These are phyloP conservation scores for Drosophila tropicalis DNA, from an alignment of 1,140 invertebrate genomes.

Conservation along the genomic window DNA sequence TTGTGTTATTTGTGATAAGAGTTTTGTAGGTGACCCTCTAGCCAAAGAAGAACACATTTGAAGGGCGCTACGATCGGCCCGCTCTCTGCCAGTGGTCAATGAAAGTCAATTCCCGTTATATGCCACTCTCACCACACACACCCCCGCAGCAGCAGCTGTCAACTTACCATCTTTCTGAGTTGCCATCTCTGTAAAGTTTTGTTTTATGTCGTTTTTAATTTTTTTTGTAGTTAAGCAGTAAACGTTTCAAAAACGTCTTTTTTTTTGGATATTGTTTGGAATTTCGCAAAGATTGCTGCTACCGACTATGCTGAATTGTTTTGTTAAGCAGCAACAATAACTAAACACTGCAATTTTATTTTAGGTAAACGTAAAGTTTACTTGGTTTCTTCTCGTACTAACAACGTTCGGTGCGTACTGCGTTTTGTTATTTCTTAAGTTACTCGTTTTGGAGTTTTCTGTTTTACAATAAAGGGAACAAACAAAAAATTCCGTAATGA, in stretches of 20 bases:
- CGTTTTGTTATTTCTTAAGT: conserved; percentile 12
- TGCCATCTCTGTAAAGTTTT: conserved; percentile 31
- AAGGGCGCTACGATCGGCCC: conserved; percentile 49
- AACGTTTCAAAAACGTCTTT: neutral
- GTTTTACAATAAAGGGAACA: conserved; percentile 32
- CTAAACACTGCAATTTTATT: conserved; percentile 1
- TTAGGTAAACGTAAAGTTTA: conserved; percentile 5
- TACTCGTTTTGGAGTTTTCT: conserved; percentile 22
- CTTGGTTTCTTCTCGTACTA: conserved; percentile 9
- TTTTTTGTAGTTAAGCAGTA: neutral
- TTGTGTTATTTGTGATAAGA: conserved; percentile 55
- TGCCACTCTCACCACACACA: neutral
- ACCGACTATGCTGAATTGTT: neutral
- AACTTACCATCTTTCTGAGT: conserved; percentile 43
- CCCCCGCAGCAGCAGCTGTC: neutral
- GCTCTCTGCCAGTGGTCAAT: conserved; percentile 23
- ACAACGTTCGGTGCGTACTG: conserved; percentile 15
- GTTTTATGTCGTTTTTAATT: neutral
- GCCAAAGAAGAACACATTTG: conserved; percentile 60
- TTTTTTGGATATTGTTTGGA: conserved; percentile 7
- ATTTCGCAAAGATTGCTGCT: conserved; percentile 28
- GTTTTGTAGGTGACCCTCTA: conserved; percentile 71
- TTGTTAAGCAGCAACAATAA: neutral
- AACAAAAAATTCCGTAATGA: conserved; percentile 49
- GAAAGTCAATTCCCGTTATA: conserved; percentile 28